Evolutionary conservation across 1,140 invertebrate genomes (phyloP).

Genomic region (Bombus haemorrhoidalis): DNA sequence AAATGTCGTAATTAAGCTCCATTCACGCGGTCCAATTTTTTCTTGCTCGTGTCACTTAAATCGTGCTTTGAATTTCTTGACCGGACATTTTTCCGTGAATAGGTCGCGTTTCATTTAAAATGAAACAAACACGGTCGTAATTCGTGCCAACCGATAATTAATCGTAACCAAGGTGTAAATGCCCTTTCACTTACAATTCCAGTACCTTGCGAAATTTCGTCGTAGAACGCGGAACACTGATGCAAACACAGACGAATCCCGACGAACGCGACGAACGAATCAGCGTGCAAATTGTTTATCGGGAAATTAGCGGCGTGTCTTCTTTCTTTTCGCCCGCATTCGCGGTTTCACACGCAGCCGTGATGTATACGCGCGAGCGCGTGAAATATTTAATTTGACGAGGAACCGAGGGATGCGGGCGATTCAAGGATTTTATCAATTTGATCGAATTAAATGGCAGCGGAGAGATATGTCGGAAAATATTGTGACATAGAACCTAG

Average conservation of each 20-base stretch:
- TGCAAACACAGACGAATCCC: neutral
- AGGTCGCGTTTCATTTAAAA: neutral
- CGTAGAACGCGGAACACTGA: no score
- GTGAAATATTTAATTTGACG: slow-evolving; percentile 22
- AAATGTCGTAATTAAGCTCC: slow-evolving; percentile 11
- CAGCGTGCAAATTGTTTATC: slow-evolving; percentile 20
- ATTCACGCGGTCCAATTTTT: neutral
- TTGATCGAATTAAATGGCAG: neutral
- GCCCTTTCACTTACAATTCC: no score
- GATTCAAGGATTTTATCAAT: neutral
- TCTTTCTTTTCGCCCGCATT: slow-evolving; percentile 19
- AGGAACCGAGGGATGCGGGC: neutral
- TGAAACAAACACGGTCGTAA: neutral
- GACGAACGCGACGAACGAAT: neutral
- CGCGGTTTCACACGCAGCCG: neutral
- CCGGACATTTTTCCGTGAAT: neutral
- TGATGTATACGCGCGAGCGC: no score
- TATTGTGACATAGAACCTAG: neutral
- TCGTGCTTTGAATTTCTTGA: neutral
- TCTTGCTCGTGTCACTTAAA: neutral
- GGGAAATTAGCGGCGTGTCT: slow-evolving; percentile 3
- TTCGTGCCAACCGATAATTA: slow-evolving; percentile 11
- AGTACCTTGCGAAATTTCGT: neutral
- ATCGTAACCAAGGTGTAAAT: neutral
- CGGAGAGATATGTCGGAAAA: neutral